phyloP scores from a whole-genome alignment of 2,888 invertebrate genomes.

The Lasius platythorax region DNA sequence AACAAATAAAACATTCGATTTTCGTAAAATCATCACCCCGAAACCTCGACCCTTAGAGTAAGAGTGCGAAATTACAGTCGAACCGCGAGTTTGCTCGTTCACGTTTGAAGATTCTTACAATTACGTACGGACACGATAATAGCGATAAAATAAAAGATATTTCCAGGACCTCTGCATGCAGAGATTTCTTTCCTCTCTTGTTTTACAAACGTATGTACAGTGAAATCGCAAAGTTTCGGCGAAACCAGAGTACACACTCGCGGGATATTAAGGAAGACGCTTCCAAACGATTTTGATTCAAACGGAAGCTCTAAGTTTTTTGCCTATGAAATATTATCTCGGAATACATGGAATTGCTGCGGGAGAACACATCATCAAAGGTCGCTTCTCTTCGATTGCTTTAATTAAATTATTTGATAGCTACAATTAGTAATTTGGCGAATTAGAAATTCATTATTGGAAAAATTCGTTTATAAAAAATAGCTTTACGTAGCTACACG shows the following conservation, averaged over 20 bases:
- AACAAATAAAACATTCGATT: neutral
- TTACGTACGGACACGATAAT: slow-evolving; percentile 9
- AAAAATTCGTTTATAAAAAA: neutral
- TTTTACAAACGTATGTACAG: slow-evolving; percentile 54
- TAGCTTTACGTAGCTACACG: neutral
- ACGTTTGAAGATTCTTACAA: neutral
- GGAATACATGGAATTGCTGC: slow-evolving; percentile 63
- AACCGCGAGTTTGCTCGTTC: neutral
- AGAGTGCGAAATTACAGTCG: neutral
- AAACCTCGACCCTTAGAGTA: slow-evolving; percentile 67
- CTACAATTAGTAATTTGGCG: neutral
- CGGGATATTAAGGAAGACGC: slow-evolving; percentile 80
- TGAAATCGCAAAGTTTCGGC: slow-evolving; percentile 61
- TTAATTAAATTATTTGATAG: neutral
- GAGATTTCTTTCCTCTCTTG: neutral
- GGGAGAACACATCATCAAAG: slow-evolving; percentile 61
- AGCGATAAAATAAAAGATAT: slow-evolving; percentile 38
- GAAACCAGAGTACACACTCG: slow-evolving; percentile 66
- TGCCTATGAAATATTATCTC: slow-evolving; percentile 71
- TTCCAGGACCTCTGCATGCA: neutral
- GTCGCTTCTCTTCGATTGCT: neutral
- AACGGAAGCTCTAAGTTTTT: slow-evolving; percentile 80
- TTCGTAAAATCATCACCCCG: slow-evolving; percentile 38
- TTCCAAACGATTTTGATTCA: slow-evolving; percentile 80
- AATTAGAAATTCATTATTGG: neutral